Base-by-base conservation (phyloP, 2,797 vertebrate genomes). In the Phalloptychus januarius region DNA sequence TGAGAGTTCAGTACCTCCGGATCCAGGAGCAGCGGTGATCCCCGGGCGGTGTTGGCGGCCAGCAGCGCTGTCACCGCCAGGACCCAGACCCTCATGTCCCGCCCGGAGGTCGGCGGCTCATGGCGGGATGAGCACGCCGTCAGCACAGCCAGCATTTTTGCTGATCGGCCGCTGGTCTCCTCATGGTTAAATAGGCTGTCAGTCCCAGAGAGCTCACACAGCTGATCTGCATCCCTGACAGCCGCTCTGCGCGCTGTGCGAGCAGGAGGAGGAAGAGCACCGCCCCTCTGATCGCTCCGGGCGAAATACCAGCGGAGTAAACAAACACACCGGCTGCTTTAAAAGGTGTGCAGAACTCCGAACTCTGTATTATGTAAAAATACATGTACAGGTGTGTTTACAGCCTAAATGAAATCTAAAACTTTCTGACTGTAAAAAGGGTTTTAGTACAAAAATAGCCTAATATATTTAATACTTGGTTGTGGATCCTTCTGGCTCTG, bases 221-320 rank as follows among this genome's bases (percentile, higher is more conserved):
- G 86, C 80, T 69, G 88, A 84, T 56, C 84, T 86, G 83, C 87
- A 87, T 90, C 91, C 85, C 75, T 54, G 72, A 1, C 74, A 72
- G 75, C 83, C 70, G 44, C 83, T 67, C 77, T 36, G 74, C 40
- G 79, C 16, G 5, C 10, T 16, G 7, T 7, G 15, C 52, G 2
- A 25, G 65, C 79, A 75, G 75, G 76, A n/a, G 61, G 81, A 75
- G 70, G 78, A 31, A 54, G 52, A n/a, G 87, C 71, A 48, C 84
- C 90, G 88, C 92, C 91, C 83, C 80, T 12, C 61, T 7, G 54
- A n/a, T 38, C n/a, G 76, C 12, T 16, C 23, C 63, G 25, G 48
- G 75, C 36, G 2, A 61, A 69, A 42, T 5, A 72, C 38, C 83
- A 44, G 74, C 52, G 20, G 70, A 1, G 42, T 2, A 70, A 28